A percentile compares a stretch with the other conserved stretches of the same genome.
Conservation (phyloP, 2,113 vertebrate species). For the Tyrannus savana region DNA sequence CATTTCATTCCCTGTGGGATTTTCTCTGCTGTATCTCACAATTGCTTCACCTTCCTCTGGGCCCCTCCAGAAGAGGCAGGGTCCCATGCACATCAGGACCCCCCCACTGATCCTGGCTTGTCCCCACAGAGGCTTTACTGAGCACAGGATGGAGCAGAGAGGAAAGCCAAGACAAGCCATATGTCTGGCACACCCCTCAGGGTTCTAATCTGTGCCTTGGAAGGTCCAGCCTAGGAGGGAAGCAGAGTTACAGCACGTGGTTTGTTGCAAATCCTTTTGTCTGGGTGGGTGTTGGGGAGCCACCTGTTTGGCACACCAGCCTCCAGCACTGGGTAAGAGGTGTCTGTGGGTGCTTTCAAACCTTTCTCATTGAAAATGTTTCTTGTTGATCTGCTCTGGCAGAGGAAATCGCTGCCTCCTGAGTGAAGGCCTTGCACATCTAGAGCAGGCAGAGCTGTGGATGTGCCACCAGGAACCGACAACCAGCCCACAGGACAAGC, state of each 20-base stretch:
- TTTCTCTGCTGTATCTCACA: background rate
- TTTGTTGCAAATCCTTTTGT: background rate
- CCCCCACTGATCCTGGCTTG: background rate
- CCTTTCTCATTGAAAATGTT: background rate
- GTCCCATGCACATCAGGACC: background rate
- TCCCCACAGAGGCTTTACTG: background rate
- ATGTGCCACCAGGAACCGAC: background rate
- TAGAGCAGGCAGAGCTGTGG: background rate
- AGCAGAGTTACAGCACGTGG: background rate
- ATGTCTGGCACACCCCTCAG: background rate
- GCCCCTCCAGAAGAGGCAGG: background rate
- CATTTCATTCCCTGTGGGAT: rapidly evolving
- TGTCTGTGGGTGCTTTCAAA: background rate
- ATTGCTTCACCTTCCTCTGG: background rate
- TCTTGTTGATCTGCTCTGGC: background rate
- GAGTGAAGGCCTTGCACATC: background rate
- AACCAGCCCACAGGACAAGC: background rate
- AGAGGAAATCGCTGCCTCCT: background rate
- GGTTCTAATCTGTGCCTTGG: background rate
- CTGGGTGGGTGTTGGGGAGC: background rate
- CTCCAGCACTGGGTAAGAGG: background rate
- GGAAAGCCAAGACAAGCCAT: background rate
- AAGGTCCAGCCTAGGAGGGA: background rate
- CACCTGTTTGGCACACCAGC: background rate
- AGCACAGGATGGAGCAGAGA: background rate